Conservation (phyloP, 1,140 invertebrate species). For the Trichoplusia ni region DNA sequence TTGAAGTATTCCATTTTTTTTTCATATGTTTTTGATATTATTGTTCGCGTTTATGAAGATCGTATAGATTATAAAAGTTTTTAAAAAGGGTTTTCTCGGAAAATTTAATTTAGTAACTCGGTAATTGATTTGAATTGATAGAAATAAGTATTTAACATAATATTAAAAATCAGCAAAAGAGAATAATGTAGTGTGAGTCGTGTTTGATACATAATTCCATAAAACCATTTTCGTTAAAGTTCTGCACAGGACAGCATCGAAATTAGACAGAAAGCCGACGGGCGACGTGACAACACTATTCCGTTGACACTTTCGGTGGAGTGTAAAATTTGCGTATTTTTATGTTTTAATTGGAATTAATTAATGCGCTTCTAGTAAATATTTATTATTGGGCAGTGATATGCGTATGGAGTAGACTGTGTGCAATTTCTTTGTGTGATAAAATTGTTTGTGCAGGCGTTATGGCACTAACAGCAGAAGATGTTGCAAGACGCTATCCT, state of each 20-base stretch:
- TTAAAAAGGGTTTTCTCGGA: too few relatives aligned
- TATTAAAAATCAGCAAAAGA: too few relatives aligned
- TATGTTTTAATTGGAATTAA: constrained; percentile 27
- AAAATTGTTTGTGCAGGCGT: constrained; percentile 45
- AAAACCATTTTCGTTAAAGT: too few relatives aligned
- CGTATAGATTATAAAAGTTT: too few relatives aligned
- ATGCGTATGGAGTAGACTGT: constrained; percentile 21
- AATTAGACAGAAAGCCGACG: neutral
- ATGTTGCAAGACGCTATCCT: constrained; percentile 63
- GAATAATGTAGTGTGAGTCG: too few relatives aligned
- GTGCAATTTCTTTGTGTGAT: constrained; percentile 24
- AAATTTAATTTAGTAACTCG: too few relatives aligned
- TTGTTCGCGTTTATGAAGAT: neutral
- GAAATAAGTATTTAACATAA: too few relatives aligned
- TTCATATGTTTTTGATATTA: neutral
- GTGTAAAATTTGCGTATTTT: constrained; percentile 25
- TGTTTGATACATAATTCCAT: too few relatives aligned
- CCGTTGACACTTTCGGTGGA: constrained; percentile 25
- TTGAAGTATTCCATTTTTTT: neutral
- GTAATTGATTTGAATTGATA: too few relatives aligned
- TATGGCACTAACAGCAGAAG: constrained; percentile 63
- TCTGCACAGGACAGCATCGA: neutral
- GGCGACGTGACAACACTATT: neutral
- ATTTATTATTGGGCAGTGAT: constrained; percentile 28
- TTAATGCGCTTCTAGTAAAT: constrained; percentile 26